Evolutionary conservation across 2,888 invertebrate species (phyloP).

Genomic region (Sarcophaga rosellei): DNA sequence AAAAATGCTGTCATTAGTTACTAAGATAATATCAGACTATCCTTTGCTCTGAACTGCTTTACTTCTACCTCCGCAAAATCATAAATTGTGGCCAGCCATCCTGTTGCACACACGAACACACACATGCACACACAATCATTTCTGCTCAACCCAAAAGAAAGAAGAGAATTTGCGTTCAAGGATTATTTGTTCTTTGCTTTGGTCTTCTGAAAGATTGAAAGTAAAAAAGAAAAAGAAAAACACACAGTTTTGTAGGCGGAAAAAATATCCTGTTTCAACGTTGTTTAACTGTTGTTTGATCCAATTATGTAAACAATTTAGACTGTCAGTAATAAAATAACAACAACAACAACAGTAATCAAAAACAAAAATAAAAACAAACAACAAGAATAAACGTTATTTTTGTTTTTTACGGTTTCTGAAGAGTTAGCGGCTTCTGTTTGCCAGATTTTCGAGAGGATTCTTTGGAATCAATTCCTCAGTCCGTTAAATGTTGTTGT

Average conservation of each 20-base stretch:
- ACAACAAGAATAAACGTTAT: slow-evolving; percentile 26
- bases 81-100: slow-evolving; percentile 42
- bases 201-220: slow-evolving; percentile 4
- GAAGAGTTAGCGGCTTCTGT: slow-evolving; percentile 60
- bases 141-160: background rate
- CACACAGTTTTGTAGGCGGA: slow-evolving; percentile 9
- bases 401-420: background rate
- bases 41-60: background rate
- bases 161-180: slow-evolving; percentile 3
- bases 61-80: background rate
- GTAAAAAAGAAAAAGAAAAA: background rate
- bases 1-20: slow-evolving; percentile 25
- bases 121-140: background rate
- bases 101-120: background rate
- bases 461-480: slow-evolving; percentile 43
- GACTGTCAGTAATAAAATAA: slow-evolving; percentile 51
- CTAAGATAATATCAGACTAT: slow-evolving; percentile 26
- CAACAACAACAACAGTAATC: slow-evolving; percentile 19
- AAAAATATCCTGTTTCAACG: slow-evolving; percentile 64
- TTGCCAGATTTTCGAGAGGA: slow-evolving; percentile 50
- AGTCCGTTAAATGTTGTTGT: background rate
- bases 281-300: slow-evolving; percentile 61
- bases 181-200: slow-evolving; percentile 29
- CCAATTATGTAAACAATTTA: slow-evolving; percentile 66
- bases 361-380: slow-evolving; percentile 13